Conservation (phyloP, 2,888 invertebrate species). For the Bellardia bayeri region DNA sequence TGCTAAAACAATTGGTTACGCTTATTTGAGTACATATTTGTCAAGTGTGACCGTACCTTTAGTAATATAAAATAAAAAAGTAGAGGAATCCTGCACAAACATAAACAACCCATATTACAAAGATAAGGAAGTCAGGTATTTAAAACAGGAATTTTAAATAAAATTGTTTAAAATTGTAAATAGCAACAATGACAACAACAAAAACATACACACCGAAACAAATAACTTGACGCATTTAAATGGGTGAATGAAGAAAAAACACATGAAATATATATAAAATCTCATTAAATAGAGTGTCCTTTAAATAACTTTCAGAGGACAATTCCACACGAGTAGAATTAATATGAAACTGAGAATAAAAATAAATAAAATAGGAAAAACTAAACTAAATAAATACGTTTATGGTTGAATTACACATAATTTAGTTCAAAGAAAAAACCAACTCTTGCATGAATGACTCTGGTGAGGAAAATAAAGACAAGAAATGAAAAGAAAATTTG, state of each 20-base stretch:
- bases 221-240: constrained; percentile 2
- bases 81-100: neutral
- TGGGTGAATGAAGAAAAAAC: neutral
- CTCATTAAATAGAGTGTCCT: constrained; percentile 20
- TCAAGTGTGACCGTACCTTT: neutral
- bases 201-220: neutral
- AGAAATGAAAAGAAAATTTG: constrained; percentile 3
- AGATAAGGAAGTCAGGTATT: constrained; percentile 52
- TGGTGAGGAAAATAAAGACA: neutral
- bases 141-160: constrained; percentile 44
- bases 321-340: constrained; percentile 4
- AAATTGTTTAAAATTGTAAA: constrained; percentile 6
- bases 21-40: too few relatives aligned
- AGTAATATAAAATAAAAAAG: neutral
- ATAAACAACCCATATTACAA: constrained; percentile 15
- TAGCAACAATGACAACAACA: neutral
- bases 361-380: constrained; percentile 3
- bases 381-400: constrained; percentile 19
- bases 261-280: constrained; percentile 9
- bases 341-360: neutral
- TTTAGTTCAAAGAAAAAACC: neutral
- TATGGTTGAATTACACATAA: constrained; percentile 23
- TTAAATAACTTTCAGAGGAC: constrained; percentile 16
- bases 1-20: too few relatives aligned
- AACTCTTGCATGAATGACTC: neutral